A percentile compares a stretch with the other conserved stretches of the same genome.
Conservation (phyloP, 1,140 invertebrate genomes). For the Cataglyphis hispanica region DNA sequence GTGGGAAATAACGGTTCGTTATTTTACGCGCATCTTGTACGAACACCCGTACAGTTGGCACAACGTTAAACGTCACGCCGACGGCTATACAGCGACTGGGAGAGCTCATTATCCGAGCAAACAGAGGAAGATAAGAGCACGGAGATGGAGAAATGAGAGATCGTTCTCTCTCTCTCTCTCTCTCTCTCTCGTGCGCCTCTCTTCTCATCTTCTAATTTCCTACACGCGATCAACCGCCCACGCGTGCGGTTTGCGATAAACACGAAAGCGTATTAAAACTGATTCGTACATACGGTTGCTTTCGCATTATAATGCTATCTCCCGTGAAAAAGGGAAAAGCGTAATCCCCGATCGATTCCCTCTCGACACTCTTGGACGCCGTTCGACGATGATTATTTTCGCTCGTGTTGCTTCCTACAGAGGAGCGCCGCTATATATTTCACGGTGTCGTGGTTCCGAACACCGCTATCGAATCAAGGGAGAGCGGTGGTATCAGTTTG, state of each 20-base stretch:
- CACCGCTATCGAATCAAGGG: conserved; percentile 36
- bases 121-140: conserved; percentile 41
- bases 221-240: conserved; percentile 19
- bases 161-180: too few species aligned
- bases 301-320: not conserved
- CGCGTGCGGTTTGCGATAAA: conserved; percentile 12
- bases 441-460: conserved; percentile 37
- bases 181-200: not conserved
- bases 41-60: conserved; percentile 10
- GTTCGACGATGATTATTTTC: conserved; percentile 44
- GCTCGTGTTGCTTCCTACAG: conserved; percentile 34
- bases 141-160: not conserved
- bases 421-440: conserved; percentile 31
- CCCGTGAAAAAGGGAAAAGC: not conserved
- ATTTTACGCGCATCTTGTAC: conserved; percentile 25
- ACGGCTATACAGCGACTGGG: not conserved
- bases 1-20: not conserved
- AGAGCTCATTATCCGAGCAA: conserved; percentile 47
- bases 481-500: conserved; percentile 33
- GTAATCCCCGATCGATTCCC: conserved; percentile 1
- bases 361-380: conserved; percentile 5
- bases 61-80: not conserved
- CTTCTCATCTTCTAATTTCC: conserved; percentile 44
- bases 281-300: not conserved
- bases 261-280: conserved; percentile 7